Evolutionary conservation across 2,113 vertebrate genomes (phyloP).

Genomic region (Megaceryle torquata): DNA sequence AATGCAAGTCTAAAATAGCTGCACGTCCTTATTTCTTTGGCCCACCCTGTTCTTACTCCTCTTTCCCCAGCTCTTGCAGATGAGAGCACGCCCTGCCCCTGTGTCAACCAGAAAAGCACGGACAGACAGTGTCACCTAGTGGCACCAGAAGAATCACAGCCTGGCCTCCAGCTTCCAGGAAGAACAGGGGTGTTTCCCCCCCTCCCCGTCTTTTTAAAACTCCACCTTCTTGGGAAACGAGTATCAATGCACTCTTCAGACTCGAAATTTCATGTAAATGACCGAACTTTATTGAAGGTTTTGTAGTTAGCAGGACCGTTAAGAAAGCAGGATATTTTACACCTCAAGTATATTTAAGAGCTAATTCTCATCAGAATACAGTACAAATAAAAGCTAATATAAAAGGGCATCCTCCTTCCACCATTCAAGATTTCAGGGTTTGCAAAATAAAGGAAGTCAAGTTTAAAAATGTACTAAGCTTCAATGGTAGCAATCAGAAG

Average conservation of each 20-base stretch:
- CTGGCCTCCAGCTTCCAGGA: neutral
- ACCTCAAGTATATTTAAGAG: slow-evolving; percentile 70
- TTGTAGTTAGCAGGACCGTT: slow-evolving; percentile 66
- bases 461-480: slow-evolving; percentile 39
- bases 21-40: neutral
- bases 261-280: neutral
- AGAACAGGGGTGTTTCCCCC: accelerated
- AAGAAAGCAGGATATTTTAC: slow-evolving; percentile 80
- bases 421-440: slow-evolving; percentile 41
- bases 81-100: neutral
- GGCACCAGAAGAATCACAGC: neutral
- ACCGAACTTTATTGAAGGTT: slow-evolving; percentile 76
- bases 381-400: slow-evolving; percentile 64
- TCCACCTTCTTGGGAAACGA: neutral
- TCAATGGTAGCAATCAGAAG: slow-evolving; percentile 50
- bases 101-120: neutral
- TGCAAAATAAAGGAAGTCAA: slow-evolving; percentile 64
- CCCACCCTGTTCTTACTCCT: neutral
- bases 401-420: slow-evolving; percentile 34
- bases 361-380: slow-evolving; percentile 71
- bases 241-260: neutral
- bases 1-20: neutral
- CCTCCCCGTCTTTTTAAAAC: neutral
- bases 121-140: slow-evolving; percentile 52
- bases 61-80: neutral